phyloP scores from a whole-genome alignment of 2,888 invertebrate species.

The Julus scanicus region DNA sequence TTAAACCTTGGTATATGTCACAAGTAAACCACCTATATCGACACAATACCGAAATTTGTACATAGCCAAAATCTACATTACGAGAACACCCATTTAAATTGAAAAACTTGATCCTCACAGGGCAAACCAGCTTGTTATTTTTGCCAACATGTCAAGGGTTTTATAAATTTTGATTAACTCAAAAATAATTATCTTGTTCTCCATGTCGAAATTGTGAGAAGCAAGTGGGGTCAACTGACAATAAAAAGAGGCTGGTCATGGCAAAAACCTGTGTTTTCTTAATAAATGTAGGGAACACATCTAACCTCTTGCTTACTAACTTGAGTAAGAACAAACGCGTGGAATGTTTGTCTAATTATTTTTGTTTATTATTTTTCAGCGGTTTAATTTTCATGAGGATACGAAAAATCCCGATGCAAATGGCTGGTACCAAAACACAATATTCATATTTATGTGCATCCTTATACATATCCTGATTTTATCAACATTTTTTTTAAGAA shows the following conservation, averaged over 20 bases:
- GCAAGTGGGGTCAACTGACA: neutral
- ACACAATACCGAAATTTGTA: neutral
- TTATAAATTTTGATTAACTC: neutral
- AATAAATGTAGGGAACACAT: neutral
- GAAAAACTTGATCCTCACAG: neutral
- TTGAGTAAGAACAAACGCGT: neutral
- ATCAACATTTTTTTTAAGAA: neutral
- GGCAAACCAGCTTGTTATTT: neutral
- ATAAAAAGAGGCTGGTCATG: neutral
- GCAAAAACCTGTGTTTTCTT: neutral
- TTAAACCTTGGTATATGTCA: neutral
- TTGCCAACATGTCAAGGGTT: neutral
- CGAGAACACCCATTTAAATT: neutral
- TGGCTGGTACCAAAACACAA: conserved; percentile 15
- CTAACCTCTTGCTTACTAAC: neutral
- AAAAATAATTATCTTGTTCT: neutral
- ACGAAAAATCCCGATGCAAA: conserved; percentile 1
- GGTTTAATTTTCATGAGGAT: neutral
- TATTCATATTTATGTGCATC: conserved; percentile 13
- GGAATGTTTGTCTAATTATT: neutral
- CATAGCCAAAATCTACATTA: neutral
- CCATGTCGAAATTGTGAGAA: neutral
- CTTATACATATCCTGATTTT: conserved; percentile 26
- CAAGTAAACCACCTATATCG: neutral
- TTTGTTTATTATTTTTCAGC: neutral